A percentile compares a stretch with the other conserved stretches of the same genome.
These are phyloP conservation scores for Cyclura pinguis DNA, from an alignment of 2,797 vertebrate genomes.

Conservation along the genomic window DNA sequence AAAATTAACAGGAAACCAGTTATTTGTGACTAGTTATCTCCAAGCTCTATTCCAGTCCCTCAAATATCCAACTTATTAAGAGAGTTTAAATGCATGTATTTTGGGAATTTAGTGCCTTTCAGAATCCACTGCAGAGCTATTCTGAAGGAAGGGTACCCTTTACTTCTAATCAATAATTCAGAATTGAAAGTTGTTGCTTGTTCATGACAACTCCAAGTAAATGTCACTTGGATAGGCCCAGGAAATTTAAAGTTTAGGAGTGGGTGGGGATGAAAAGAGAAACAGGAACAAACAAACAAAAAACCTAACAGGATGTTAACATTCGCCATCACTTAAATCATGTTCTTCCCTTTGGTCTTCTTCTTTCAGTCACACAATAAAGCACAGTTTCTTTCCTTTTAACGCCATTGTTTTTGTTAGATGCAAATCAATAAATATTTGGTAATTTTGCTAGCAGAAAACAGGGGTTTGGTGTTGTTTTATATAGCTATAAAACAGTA, in stretches of 20 bases:
- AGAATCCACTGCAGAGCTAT: conserved; percentile 52
- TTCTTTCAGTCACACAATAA: background rate
- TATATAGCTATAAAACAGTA: too few relatives aligned
- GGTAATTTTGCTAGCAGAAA: too few relatives aligned
- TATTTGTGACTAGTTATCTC: background rate
- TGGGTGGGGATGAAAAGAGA: conserved; percentile 51
- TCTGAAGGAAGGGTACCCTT: conserved; percentile 65
- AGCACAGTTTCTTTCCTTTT: background rate
- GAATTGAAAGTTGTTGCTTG: conserved; percentile 72
- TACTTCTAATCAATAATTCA: conserved; percentile 78
- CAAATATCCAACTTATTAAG: conserved; percentile 35
- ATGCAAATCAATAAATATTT: background rate
- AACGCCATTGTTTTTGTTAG: background rate
- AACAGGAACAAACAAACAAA: background rate
- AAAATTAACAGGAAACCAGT: too few relatives aligned
- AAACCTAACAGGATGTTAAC: conserved; percentile 40
- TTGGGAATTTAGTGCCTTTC: conserved; percentile 57
- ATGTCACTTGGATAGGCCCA: conserved; percentile 46
- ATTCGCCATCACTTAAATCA: background rate
- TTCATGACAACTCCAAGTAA: conserved; percentile 62
- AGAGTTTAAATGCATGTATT: conserved; percentile 61
- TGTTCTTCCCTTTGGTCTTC: background rate
- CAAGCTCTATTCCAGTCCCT: conserved; percentile 11
- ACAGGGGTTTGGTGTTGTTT: too few relatives aligned
- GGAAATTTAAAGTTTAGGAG: conserved; percentile 58